Base-by-base conservation (phyloP, 2,888 invertebrate genomes). In the Empis livida region DNA sequence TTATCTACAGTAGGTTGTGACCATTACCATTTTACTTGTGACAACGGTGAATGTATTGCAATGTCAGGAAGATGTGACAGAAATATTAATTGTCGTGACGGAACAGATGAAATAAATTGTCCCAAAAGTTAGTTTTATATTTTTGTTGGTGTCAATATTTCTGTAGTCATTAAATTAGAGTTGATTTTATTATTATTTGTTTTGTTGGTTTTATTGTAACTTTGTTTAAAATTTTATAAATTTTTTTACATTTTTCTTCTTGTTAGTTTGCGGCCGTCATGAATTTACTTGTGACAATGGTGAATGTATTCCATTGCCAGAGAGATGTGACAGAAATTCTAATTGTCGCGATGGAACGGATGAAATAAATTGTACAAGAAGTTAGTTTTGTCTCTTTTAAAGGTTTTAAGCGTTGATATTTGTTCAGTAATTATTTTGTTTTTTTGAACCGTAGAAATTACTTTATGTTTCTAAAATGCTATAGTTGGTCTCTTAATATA, bases 61-160 rank as follows among this genome's bases (percentile, higher is more conserved):
- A 67, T 73, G 46, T 62, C 49, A 3, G 54, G 61, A 38, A 68
- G 75, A 1, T 81, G 81, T 58, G 71, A 81, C 59, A 69, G 70
- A 9, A 56, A 58, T 4, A 40, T 52, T 1, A 75, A 81, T 57
- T 81, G 80, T 60, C 69, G 72, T 0, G 78, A 79, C 62, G 70
- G 65, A 13, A 80, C 80, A 55, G 84, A 85, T 57, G 84, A 84
- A 62, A 57, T 60, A 2, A 63, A 68, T 51, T 76, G 76, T 53
- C 61, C 62, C 16, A 23, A n/a, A 31, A 42, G 49, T 56, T 69
- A 60, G 53, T 20, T 20, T 20, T 20, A 20, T 20, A 5, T 20
- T 20, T 20, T 20, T 5, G 20, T 20, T 20, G n/a, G n/a, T n/a
- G n/a, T n/a, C n/a, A n/a, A n/a, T n/a, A n/a, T n/a, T n/a, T n/a